Percentiles rank a stretch among this genome's conserved stretches.
phyloP scores from a whole-genome alignment of 2,888 invertebrate genomes.

The Nymphalis urticae region DNA sequence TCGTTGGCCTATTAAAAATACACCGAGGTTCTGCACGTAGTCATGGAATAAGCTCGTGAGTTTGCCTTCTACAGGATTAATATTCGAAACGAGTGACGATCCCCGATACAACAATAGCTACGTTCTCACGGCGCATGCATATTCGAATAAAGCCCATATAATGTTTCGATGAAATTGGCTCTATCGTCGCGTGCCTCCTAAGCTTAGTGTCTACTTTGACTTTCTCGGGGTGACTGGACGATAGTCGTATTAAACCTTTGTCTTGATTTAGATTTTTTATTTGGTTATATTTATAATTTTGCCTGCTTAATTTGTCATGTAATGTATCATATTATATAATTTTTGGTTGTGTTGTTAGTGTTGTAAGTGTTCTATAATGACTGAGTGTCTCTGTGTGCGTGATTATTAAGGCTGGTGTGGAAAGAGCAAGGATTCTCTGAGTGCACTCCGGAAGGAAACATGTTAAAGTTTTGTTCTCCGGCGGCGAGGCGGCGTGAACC shows the following conservation, averaged over 20 bases:
- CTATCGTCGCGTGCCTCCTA: constrained; percentile 63
- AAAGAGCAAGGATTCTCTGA: constrained; percentile 39
- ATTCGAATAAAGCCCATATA: constrained; percentile 80
- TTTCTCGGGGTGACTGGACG: constrained; percentile 56
- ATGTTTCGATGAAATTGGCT: constrained; percentile 76
- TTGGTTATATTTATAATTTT: background rate
- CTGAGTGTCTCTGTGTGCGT: constrained; percentile 42
- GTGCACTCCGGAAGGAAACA: constrained; percentile 56
- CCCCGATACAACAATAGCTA: constrained; percentile 71
- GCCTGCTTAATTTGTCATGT: background rate
- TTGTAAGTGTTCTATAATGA: constrained; percentile 25
- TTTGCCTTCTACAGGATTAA: constrained; percentile 73
- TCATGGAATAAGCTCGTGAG: constrained; percentile 53
- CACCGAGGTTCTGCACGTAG: constrained; percentile 52
- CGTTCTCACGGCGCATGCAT: constrained; percentile 75
- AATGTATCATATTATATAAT: constrained; percentile 19
- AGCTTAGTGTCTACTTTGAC: constrained; percentile 66
- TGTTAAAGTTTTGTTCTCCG: constrained; percentile 84
- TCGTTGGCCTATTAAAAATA: constrained; percentile 66
- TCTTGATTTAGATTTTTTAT: background rate
- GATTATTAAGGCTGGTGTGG: constrained; percentile 37
- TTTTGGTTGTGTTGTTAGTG: constrained; percentile 36
- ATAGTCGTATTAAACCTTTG: constrained; percentile 30
- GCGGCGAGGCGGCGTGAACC: constrained; percentile 78
- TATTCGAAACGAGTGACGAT: constrained; percentile 73